Percentiles rank a stretch among this genome's conserved stretches.
phyloP scores from a whole-genome alignment of 2,113 vertebrate species.

The Opisthocomus hoazin region DNA sequence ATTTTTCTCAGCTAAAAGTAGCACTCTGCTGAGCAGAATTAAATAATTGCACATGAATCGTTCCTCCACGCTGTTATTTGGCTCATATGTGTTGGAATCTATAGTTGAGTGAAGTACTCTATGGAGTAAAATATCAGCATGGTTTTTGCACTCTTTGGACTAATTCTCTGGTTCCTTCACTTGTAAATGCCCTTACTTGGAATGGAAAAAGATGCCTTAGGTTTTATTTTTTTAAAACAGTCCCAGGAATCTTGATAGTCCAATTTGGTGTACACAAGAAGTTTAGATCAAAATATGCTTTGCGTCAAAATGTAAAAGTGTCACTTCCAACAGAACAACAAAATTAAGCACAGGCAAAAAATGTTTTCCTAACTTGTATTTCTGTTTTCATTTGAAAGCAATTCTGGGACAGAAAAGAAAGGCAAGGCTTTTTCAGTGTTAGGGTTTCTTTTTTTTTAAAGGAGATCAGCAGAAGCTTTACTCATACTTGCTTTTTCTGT shows the following conservation, averaged over 20 bases:
- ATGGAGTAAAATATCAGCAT: conserved; percentile 34
- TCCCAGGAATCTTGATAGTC: conserved; percentile 6
- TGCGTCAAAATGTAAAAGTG: neutral
- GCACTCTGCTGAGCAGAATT: conserved; percentile 45
- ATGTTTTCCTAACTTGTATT: neutral
- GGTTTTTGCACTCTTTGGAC: conserved; percentile 45
- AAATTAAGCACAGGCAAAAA: neutral
- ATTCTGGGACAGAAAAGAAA: neutral
- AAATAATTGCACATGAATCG: conserved; percentile 66
- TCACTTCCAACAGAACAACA: conserved; percentile 3
- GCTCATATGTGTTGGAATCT: conserved; percentile 41
- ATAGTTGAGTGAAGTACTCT: neutral
- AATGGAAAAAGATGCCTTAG: conserved; percentile 67
- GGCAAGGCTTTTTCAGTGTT: neutral
- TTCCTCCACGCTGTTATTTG: conserved; percentile 52
- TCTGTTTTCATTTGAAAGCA: neutral
- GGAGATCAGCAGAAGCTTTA: neutral
- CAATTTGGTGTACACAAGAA: conserved; percentile 11
- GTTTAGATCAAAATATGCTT: conserved; percentile 29
- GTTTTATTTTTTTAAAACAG: conserved; percentile 15
- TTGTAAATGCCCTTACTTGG: conserved; percentile 68
- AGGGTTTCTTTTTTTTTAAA: neutral
- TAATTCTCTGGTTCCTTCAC: conserved; percentile 50
- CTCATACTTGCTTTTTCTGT: neutral
- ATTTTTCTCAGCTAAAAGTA: conserved; percentile 75